These are phyloP conservation scores for Myripristis jacobus DNA, from an alignment of 2,797 vertebrate genomes.

Conservation along the genomic window DNA sequence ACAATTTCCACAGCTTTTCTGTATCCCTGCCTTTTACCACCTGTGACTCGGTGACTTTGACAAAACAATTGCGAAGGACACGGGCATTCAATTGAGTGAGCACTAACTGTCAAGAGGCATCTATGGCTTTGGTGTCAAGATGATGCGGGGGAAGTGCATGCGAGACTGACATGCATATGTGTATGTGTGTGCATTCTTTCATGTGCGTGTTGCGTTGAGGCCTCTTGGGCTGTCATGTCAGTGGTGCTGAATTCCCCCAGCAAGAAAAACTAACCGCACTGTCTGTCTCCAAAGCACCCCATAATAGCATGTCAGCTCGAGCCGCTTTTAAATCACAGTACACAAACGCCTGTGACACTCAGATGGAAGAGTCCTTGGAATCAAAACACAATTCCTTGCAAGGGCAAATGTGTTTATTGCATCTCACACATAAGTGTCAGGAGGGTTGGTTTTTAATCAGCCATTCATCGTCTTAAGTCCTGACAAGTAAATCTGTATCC, in stretches of 20 bases:
- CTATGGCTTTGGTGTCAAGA: conserved; percentile 26
- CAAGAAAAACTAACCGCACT: conserved; percentile 47
- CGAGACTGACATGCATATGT: conserved; percentile 14
- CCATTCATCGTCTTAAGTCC: conserved; percentile 36
- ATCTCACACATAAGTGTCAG: conserved; percentile 44
- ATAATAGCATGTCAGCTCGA: conserved; percentile 54
- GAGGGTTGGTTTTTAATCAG: conserved; percentile 61
- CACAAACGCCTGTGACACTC: conserved; percentile 59
- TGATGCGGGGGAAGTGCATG: conserved; percentile 20
- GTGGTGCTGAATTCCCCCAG: conserved; percentile 35
- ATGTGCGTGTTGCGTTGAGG: conserved; percentile 3
- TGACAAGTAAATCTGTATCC: conserved; percentile 58
- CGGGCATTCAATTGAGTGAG: conserved; percentile 36
- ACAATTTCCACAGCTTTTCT: not conserved
- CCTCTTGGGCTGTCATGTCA: conserved; percentile 35
- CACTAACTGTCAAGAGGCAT: conserved; percentile 51
- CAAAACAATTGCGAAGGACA: conserved; percentile 45
- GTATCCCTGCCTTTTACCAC: conserved; percentile 2
- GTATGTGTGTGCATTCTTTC: not conserved
- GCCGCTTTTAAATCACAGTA: conserved; percentile 60
- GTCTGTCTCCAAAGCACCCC: conserved; percentile 44
- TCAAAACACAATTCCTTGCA: conserved; percentile 56
- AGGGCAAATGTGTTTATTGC: conserved; percentile 72
- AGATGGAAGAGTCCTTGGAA: conserved; percentile 62
- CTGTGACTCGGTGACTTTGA: conserved; percentile 41